Conservation (phyloP, 2,797 vertebrate species). For the Anguilla megastoma region DNA sequence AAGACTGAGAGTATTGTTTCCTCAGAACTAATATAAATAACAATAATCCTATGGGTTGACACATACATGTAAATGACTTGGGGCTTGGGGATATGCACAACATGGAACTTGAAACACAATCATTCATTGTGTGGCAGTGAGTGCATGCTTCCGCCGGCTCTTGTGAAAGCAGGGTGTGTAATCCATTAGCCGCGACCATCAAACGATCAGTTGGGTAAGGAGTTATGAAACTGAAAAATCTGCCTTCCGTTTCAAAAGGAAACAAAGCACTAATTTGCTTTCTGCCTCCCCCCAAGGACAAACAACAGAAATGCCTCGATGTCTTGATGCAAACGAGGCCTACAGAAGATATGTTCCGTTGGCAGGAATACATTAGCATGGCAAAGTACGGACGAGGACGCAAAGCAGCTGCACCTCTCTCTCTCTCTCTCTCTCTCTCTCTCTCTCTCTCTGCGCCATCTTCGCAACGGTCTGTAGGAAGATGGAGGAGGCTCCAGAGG, state of each 20-base stretch:
- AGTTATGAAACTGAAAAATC: neutral
- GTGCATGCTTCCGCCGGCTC: neutral
- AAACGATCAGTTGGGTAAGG: conserved; percentile 24
- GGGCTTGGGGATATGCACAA: conserved; percentile 22
- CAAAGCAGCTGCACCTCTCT: neutral
- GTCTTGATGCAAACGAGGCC: neutral
- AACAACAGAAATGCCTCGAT: neutral
- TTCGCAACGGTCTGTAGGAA: neutral
- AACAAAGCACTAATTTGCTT: neutral
- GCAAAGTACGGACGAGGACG: neutral
- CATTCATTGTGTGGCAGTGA: conserved; percentile 19
- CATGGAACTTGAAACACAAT: conserved; percentile 18
- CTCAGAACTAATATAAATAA: neutral
- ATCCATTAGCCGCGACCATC: conserved; percentile 26
- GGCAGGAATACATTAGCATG: neutral
- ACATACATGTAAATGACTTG: neutral
- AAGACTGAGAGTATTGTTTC: neutral
- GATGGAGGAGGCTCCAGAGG: neutral
- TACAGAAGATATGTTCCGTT: neutral
- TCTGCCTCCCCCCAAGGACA: neutral
- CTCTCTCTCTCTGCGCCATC: too few relatives aligned
- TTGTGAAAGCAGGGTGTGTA: neutral
- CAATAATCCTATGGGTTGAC: neutral
- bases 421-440: too few relatives aligned
- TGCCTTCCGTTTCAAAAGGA: neutral